Evolutionary conservation across 2,797 vertebrate species (phyloP), one percentile per base, ranked within the genome.

Genomic region (Rhadinocentrus ornatus): DNA sequence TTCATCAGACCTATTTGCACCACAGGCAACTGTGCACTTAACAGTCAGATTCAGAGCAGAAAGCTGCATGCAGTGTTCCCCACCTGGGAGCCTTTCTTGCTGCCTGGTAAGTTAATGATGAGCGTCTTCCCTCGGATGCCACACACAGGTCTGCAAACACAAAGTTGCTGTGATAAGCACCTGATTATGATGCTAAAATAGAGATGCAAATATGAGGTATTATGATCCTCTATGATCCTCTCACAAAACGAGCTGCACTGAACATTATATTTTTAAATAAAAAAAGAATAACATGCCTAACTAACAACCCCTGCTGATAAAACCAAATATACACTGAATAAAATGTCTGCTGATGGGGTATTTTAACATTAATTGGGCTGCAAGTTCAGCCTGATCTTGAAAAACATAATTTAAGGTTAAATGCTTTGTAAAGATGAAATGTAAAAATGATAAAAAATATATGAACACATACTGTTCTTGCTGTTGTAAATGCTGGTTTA

Each of bases 31-130:
- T 55, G 27, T 20, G 27, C 27, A 29, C 27, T 22, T 18, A 29
- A 54, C 3, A 2, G 15, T 57, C n/a, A 48, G 35, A 16, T 55
- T 12, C 48, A 6, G 31, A 26, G 48, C 11, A 52, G 22, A 56
- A 34, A 52, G 15, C 24, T 56, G 39, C 34, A 44, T 10, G 58
- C 22, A 16, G 52, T 0, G 22, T 65, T 79, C 80, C 93, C 94
- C 95, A 99, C 97, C 97, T 99, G 97, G 93, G 97, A 99, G 80
- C 97, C 97, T 94, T 99, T 99, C 96, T 98, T 99, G 95, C 97
- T 99, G 93, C 97, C 97, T 88, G 97, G 97, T 85, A 99, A 92
- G 91, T 99, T 99, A 88, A 99, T 99, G 92, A 99, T 98, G 81
- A 99, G 96, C 66, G 97, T 99, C 93, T 99, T 99, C 66, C 97